These are phyloP conservation scores for Excalfactoria chinensis DNA, from an alignment of 2,113 vertebrate species.

Conservation along the genomic window DNA sequence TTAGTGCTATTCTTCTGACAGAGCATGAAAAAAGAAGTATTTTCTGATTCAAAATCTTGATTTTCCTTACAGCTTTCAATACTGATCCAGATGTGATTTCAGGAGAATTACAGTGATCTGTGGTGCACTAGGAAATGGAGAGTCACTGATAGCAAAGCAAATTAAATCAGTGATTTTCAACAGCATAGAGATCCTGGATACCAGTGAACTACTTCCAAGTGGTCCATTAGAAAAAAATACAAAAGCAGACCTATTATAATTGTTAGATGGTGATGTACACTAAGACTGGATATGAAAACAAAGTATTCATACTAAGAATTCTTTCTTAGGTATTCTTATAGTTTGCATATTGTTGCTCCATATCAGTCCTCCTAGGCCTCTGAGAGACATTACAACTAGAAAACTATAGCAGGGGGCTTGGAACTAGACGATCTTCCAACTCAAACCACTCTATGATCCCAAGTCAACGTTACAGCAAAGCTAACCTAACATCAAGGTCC, in stretches of 20 bases:
- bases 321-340: neutral
- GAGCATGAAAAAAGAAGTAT: neutral
- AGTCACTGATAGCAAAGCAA: neutral
- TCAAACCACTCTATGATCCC: no score
- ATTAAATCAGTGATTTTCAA: neutral
- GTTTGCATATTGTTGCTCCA: neutral
- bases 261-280: neutral
- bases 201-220: neutral
- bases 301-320: neutral
- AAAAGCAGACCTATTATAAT: neutral
- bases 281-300: neutral
- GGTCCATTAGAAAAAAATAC: neutral
- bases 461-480: neutral
- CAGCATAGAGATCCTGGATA: neutral
- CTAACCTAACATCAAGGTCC: neutral
- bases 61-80: neutral
- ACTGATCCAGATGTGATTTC: neutral
- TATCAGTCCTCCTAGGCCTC: neutral
- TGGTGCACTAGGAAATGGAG: neutral
- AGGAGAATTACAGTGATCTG: neutral
- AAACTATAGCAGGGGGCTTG: neutral
- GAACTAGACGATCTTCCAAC: no score
- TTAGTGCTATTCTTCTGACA: neutral
- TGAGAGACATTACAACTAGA: neutral
- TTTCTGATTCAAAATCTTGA: neutral